Base-by-base conservation (phyloP, 1,140 invertebrate genomes). In the Ostrea edulis region DNA sequence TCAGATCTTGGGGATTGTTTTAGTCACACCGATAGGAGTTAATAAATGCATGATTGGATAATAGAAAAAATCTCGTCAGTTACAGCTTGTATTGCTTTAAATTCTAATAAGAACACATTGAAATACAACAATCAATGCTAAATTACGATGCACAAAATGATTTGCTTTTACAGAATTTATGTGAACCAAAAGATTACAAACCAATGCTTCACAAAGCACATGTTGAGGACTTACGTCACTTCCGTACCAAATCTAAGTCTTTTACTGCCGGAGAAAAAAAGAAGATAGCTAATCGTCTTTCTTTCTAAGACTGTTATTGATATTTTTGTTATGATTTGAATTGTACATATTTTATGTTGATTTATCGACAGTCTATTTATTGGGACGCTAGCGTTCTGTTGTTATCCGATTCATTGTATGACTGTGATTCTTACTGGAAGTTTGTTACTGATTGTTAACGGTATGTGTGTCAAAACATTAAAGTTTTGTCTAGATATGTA, bases 131-230 rank as follows among this genome's bases (percentile, higher is more conserved):
- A 77, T 29, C 0, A 22, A 51, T 20, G 25, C 25, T 51, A 29
- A 29, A 12, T 51, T 51, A 14, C 17, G 9, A 11, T 8, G 17
- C 22, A 14, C 4, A 77, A 44, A 77, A 44, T 77, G 25, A 81
- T 81, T 29, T 25, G 71, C 58, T 87, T 54, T 91, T 91, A 22
- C 89, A 93, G 11, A 95, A 96, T 0, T 95, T 97, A 17, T 99
- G 98, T 94, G 95, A 96, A 54, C 97, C 97, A 0, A 95, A 96
- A 25, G 95, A 96, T 0, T 98, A 98, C 90, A 95, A 96, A 65
- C 96, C 97, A 7, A 98, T 98, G 97, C 93, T 96, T 51, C 96
- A 98, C 92, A 96, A 97, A 2, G 96, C 96, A 81, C 96, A 97
- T 92, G 96, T 96, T 86, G 95, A 96, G 20, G 97, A 97, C 83